A percentile compares a stretch with the other conserved stretches of the same genome.
These are phyloP conservation scores for Ernsta delagoae DNA, from an alignment of 2,888 invertebrate species.

Conservation along the genomic window DNA sequence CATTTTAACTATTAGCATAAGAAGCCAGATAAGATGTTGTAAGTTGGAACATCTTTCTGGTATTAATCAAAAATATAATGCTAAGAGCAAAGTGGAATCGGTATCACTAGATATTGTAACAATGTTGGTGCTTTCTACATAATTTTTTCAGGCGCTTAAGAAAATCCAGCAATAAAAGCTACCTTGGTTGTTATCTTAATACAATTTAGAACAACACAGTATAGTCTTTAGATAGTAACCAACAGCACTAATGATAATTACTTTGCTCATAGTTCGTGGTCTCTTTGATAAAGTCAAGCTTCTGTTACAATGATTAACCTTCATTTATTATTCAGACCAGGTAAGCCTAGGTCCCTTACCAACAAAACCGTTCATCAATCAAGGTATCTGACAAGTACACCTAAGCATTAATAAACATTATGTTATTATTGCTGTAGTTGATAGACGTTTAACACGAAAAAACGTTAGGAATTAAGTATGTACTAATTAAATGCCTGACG, in stretches of 20 bases:
- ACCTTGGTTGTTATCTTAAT: background rate
- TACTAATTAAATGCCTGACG: no score
- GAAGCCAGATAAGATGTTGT: no score
- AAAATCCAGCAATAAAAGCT: background rate
- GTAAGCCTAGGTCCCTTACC: background rate
- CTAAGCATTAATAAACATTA: no score
- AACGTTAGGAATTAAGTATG: no score
- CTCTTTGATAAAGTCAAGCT: slow-evolving; percentile 1
- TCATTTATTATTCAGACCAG: slow-evolving; percentile 10
- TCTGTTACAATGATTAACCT: slow-evolving; percentile 5
- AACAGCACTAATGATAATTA: background rate
- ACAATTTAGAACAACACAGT: background rate
- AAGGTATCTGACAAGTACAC: background rate
- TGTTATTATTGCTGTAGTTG: no score
- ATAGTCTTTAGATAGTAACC: background rate
- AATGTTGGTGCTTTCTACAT: background rate
- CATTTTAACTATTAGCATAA: no score
- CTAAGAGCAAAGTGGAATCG: no score
- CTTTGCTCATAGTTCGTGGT: background rate
- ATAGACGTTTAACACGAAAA: no score
- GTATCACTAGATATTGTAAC: no score
- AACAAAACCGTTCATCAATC: slow-evolving; percentile 13
- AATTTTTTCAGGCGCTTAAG: background rate
- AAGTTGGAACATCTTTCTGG: no score
- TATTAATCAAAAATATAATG: no score